These are phyloP conservation scores for Gadopsis marmoratus DNA, from an alignment of 2,797 vertebrate species.

Conservation along the genomic window DNA sequence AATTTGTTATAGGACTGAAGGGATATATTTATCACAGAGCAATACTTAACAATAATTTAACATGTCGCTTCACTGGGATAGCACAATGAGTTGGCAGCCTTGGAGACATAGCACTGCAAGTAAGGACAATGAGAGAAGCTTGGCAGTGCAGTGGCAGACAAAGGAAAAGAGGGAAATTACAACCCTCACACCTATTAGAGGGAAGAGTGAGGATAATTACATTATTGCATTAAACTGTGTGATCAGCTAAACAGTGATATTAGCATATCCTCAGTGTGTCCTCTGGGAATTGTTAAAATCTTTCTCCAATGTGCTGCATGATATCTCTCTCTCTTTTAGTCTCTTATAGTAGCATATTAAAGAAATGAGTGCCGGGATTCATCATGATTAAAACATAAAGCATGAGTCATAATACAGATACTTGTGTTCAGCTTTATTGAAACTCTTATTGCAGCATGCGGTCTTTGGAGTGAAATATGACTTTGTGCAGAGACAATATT, in stretches of 20 bases:
- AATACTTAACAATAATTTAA: constrained; percentile 30
- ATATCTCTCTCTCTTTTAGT: not conserved
- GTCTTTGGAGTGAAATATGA: constrained; percentile 33
- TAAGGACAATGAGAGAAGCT: constrained; percentile 36
- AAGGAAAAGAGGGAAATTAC: constrained; percentile 47
- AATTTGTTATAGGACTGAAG: not conserved
- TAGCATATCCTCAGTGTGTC: constrained; percentile 30
- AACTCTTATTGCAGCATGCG: constrained; percentile 1
- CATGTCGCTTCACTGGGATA: constrained; percentile 21
- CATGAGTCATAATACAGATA: constrained; percentile 16
- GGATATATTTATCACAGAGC: constrained; percentile 23
- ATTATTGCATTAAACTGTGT: constrained; percentile 57
- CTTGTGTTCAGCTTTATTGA: constrained; percentile 5
- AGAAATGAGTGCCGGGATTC: constrained; percentile 7
- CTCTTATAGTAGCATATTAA: not conserved
- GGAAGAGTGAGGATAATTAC: constrained; percentile 53
- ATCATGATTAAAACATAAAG: constrained; percentile 39
- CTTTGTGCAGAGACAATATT: constrained; percentile 37
- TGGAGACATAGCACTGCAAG: constrained; percentile 28
- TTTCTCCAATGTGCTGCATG: not conserved
- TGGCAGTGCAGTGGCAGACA: constrained; percentile 19
- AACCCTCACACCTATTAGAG: constrained; percentile 50
- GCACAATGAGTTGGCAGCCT: constrained; percentile 16
- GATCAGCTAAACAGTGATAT: constrained; percentile 57
- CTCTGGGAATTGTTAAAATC: constrained; percentile 17